Conservation (phyloP, 2,888 invertebrate species). For the Eilema caniola region DNA sequence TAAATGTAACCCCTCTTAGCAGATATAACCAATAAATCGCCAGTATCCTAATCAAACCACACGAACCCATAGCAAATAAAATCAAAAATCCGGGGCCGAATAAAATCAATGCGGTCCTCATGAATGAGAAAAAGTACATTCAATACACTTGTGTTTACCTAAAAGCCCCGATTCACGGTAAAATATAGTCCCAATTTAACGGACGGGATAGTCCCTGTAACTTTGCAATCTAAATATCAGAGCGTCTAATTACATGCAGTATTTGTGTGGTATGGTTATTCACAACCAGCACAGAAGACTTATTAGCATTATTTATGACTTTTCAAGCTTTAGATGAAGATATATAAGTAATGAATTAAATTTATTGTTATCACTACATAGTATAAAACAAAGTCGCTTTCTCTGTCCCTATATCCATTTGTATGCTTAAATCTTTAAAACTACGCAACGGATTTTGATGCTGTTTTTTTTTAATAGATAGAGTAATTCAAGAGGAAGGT, state of each 20-base stretch:
- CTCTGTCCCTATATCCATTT: no score
- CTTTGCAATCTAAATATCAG: not conserved
- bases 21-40: slow-evolving; percentile 25
- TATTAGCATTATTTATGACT: not conserved
- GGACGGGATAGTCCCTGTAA: not conserved
- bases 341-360: no score
- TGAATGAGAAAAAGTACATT: slow-evolving; percentile 48
- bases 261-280: not conserved
- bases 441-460: no score
- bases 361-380: no score
- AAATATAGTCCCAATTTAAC: slow-evolving; percentile 17
- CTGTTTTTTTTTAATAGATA: no score
- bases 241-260: not conserved
- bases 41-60: slow-evolving; percentile 32
- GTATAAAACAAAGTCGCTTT: no score
- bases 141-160: slow-evolving; percentile 54
- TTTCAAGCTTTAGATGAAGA: no score
- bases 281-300: not conserved
- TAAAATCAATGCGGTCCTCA: slow-evolving; percentile 37
- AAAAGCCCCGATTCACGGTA: slow-evolving; percentile 29
- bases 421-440: no score
- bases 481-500: no score
- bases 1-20: slow-evolving; percentile 18
- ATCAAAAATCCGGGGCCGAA: slow-evolving; percentile 38
- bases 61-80: slow-evolving; percentile 37